These are phyloP conservation scores for Marasmarcha lunaedactyla DNA, from an alignment of 2,888 invertebrate genomes.

Conservation along the genomic window DNA sequence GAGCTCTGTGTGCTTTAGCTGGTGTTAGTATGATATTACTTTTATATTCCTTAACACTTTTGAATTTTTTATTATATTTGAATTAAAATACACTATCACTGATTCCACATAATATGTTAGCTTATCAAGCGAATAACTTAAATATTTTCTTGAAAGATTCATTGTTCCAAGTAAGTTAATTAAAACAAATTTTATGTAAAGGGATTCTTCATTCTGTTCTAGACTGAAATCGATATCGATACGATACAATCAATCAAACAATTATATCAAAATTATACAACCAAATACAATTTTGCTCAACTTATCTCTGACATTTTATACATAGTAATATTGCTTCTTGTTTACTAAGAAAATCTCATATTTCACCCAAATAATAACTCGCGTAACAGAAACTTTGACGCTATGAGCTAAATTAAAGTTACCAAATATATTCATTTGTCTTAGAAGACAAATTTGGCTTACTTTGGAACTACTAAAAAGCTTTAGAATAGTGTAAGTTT, in stretches of 20 bases:
- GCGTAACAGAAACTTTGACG: not conserved
- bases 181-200: too few species aligned
- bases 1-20: slow-evolving; percentile 96
- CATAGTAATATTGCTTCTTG: too few species aligned
- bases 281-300: too few species aligned
- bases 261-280: too few species aligned
- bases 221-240: too few species aligned
- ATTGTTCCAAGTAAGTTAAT: not conserved
- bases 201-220: too few species aligned
- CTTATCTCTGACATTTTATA: not conserved
- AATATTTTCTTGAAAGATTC: not conserved
- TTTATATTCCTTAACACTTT: not conserved
- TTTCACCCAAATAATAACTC: too few species aligned
- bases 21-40: slow-evolving; percentile 88
- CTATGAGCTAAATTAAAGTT: not conserved
- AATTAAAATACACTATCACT: not conserved
- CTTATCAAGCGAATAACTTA: not conserved
- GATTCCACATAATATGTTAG: not conserved
- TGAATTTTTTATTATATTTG: too few species aligned
- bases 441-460: not conserved
- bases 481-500: not conserved
- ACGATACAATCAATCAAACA: too few species aligned
- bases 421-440: not conserved
- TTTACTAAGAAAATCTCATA: too few species aligned
- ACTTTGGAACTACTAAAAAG: slow-evolving; percentile 1